Conservation (phyloP, 2,888 invertebrate species). For the Caradrina clavipalpis region DNA sequence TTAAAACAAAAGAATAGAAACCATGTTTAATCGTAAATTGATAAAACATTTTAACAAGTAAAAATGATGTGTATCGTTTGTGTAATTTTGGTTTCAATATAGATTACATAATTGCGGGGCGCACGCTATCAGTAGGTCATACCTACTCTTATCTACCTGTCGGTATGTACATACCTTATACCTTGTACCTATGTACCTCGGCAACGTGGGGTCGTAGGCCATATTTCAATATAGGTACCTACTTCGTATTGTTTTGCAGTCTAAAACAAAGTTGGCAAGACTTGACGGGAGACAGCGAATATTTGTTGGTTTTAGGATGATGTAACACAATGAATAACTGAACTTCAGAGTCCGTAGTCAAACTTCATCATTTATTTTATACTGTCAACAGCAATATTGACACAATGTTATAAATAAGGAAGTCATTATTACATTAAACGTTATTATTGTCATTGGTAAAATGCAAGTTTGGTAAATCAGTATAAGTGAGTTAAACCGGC, state of each 20-base stretch:
- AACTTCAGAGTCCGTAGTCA: neutral
- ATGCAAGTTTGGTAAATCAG: neutral
- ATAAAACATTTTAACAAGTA: slow-evolving; percentile 19
- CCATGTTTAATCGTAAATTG: slow-evolving; percentile 6
- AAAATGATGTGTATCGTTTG: slow-evolving; percentile 28
- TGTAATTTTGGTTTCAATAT: slow-evolving; percentile 34
- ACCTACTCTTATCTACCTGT: neutral
- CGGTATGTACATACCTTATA: neutral
- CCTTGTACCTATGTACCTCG: neutral
- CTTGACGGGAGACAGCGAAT: neutral
- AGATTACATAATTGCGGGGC: slow-evolving; percentile 30
- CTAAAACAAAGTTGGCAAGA: neutral
- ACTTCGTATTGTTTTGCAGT: neutral
- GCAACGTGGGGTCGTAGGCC: too few relatives aligned
- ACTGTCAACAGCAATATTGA: too few relatives aligned
- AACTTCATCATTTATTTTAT: neutral
- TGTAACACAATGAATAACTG: neutral
- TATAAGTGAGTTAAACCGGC: neutral
- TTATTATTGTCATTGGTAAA: neutral
- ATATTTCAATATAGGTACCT: neutral
- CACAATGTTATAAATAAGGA: too few relatives aligned
- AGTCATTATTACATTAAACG: neutral
- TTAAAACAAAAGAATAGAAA: neutral
- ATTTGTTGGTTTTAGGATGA: neutral
- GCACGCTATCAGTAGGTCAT: slow-evolving; percentile 26